A percentile compares a stretch with the other conserved stretches of the same genome.
Conservation (phyloP, 1,140 invertebrate genomes). For the Aphaenogaster ashmeadi region DNA sequence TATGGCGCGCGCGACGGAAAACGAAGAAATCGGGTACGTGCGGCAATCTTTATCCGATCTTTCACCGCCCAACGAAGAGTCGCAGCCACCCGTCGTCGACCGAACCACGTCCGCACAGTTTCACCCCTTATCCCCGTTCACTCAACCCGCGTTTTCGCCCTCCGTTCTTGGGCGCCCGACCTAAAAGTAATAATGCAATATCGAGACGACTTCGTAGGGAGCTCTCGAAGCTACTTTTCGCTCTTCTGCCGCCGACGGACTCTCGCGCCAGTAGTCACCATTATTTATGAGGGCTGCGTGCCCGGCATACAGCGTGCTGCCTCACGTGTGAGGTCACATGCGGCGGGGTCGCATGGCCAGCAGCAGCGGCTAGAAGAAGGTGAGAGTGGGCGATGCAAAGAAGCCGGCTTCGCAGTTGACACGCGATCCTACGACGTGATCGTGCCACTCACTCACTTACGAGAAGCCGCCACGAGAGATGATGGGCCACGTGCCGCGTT, state of each 20-base stretch:
- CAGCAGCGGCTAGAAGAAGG: conserved; percentile 42
- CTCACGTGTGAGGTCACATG: conserved; percentile 60
- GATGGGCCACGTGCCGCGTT: conserved; percentile 49
- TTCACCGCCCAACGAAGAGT: conserved; percentile 68
- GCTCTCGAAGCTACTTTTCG: conserved; percentile 80
- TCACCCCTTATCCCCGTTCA: conserved; percentile 4
- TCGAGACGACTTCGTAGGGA: conserved; percentile 78
- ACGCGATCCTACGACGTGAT: conserved; percentile 58
- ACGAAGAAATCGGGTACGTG: conserved; percentile 73
- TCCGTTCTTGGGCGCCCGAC: conserved; percentile 24
- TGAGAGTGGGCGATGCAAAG: conserved; percentile 53
- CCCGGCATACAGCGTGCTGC: conserved; percentile 77
- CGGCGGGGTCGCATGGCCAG: conserved; percentile 53
- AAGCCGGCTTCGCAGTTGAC: conserved; percentile 52
- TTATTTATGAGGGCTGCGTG: conserved; percentile 83
- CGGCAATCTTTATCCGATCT: conserved; percentile 81
- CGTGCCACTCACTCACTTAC: conserved; percentile 30
- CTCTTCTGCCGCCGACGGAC: conserved; percentile 64
- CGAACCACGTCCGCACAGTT: conserved; percentile 26
- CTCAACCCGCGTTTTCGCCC: background rate
- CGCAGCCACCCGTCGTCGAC: background rate
- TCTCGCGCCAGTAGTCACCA: conserved; percentile 72
- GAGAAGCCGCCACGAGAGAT: background rate
- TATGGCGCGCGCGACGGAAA: conserved; percentile 42
- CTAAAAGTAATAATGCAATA: conserved; percentile 83